Evolutionary conservation across 2,888 invertebrate genomes (phyloP).

Genomic region (Deilephila elpenor): DNA sequence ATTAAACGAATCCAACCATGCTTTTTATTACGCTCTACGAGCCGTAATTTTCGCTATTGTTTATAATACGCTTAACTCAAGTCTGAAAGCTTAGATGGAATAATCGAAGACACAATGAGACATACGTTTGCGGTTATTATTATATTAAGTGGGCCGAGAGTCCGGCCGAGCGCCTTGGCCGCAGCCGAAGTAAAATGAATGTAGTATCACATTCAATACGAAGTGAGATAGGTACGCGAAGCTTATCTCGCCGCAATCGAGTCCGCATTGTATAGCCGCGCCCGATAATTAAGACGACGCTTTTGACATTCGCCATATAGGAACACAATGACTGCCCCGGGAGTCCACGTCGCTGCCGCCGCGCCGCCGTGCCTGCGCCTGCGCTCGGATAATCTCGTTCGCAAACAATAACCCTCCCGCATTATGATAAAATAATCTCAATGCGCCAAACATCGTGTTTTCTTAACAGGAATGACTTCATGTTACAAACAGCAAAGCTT

Average conservation of each 20-base stretch:
- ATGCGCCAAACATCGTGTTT: constrained; percentile 78
- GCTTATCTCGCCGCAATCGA: constrained; percentile 83
- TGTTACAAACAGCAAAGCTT: constrained; percentile 37
- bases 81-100: constrained; percentile 78
- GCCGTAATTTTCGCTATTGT: not conserved
- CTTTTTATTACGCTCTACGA: not conserved
- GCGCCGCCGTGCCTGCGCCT: constrained; percentile 37
- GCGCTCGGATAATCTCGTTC: constrained; percentile 79
- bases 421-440: constrained; percentile 83
- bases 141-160: constrained; percentile 70
- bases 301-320: constrained; percentile 85
- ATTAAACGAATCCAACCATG: not conserved
- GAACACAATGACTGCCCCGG: constrained; percentile 84
- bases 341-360: constrained; percentile 62
- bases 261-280: constrained; percentile 81
- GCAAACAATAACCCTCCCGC: constrained; percentile 80
- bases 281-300: constrained; percentile 85
- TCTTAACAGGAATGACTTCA: constrained; percentile 76
- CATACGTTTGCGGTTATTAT: constrained; percentile 81
- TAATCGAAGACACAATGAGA: constrained; percentile 81
- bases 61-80: constrained; percentile 68
- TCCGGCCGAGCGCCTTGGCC: constrained; percentile 42
- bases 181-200: constrained; percentile 31
- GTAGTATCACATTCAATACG: constrained; percentile 73
- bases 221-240: constrained; percentile 70